Evolutionary conservation across 2,113 vertebrate species (phyloP), one percentile per base, ranked within the genome.

Genomic region (Caracal caracal): DNA sequence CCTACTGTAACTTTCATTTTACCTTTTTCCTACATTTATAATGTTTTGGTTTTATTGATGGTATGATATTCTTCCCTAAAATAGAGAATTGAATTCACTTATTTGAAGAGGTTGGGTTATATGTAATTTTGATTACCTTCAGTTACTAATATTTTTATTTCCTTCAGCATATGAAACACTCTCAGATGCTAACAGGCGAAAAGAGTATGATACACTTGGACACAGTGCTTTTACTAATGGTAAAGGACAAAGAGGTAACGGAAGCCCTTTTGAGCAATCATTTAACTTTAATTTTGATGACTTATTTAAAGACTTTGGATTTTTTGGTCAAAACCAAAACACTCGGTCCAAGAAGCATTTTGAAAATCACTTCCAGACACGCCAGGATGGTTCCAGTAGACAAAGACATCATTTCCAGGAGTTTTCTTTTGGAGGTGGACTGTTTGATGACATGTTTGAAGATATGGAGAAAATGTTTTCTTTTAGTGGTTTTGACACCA

Each of bases 401-500:
- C 99, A 99, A 65, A 99, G 98, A 96, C 98, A 98, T 43, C 99
- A 98, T 95, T 99, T 99, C 94, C 99, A 99, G 37, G 99, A 99
- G 92, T 99, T 99, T 79, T 98, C 98, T 51, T 99, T 99, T 82
- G 99, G 99, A 22, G 98, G 98, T 35, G 99, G 99, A 98, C 95
- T 99, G 30, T 99, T 99, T 94, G 99, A 99, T 94, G 99, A 99
- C 94, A 98, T 99, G 98, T 99, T 99, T 98, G 99, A 99, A 97
- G 99, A 99, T 98, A 99, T 99, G 99, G 99, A 99, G 97, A 99
- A 99, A 97, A 99, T 99, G 99, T 99, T 99, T 98, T 99, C 99
- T 0, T 99, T 99, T 88, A 99, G 98, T 98, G 97, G 99, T 70
- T 99, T 99, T 97, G 99, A 99, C 88, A 98, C 97, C 3, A 94